phyloP scores from a whole-genome alignment of 2,888 invertebrate species.

The Eremobia ochroleuca region DNA sequence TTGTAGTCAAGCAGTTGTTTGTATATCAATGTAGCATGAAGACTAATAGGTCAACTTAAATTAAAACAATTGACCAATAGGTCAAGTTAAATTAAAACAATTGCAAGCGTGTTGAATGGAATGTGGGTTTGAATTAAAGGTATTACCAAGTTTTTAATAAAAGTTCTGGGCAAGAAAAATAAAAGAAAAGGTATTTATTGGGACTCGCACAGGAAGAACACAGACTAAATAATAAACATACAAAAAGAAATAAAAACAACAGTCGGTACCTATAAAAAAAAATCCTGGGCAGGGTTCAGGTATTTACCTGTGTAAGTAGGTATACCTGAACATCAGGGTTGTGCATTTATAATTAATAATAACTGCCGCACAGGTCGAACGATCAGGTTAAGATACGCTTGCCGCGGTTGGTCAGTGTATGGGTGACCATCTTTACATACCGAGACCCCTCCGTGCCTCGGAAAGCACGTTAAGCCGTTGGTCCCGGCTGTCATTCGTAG shows the following conservation, averaged over 20 bases:
- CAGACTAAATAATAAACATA: neutral
- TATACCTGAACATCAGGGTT: neutral
- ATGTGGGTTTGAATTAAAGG: neutral
- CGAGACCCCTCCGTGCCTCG: too few relatives aligned
- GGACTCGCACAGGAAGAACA: neutral
- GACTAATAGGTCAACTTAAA: neutral
- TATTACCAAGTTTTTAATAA: neutral
- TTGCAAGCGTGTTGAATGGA: neutral
- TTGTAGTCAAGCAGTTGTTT: constrained; percentile 14
- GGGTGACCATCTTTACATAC: too few relatives aligned
- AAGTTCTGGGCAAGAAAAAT: neutral
- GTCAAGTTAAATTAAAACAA: neutral
- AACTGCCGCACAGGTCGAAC: too few relatives aligned
- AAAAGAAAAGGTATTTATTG: neutral
- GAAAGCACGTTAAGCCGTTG: too few relatives aligned
- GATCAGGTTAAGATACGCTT: too few relatives aligned
- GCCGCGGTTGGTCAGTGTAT: too few relatives aligned
- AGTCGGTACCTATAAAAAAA: neutral
- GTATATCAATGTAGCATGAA: neutral
- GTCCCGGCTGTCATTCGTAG: too few relatives aligned
- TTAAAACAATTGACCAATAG: neutral
- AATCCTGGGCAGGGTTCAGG: neutral
- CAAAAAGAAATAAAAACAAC: neutral
- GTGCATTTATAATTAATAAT: too few relatives aligned
- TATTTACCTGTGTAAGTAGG: neutral